Evolutionary conservation across 2,888 invertebrate species (phyloP).

Genomic region (Tholera decimalis): DNA sequence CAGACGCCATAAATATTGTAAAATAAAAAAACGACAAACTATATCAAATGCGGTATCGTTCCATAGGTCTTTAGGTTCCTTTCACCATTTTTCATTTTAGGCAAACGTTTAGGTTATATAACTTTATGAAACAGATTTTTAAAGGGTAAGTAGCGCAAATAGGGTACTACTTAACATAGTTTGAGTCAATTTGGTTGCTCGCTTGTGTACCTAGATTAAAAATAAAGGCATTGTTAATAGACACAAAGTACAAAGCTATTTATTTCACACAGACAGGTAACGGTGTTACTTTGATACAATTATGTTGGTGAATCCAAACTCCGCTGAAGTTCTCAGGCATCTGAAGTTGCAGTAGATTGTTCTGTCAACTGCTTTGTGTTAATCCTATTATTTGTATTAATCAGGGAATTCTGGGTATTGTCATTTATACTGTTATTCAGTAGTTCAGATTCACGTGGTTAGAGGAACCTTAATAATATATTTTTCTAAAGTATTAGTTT

Average conservation of each 20-base stretch:
- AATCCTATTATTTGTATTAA: conserved; percentile 41
- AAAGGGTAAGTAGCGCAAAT: too few species aligned
- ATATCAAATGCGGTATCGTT: too few species aligned
- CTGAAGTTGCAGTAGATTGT: conserved; percentile 43
- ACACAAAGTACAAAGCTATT: conserved; percentile 31
- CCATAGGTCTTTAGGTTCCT: too few species aligned
- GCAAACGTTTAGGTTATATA: too few species aligned
- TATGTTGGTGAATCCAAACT: conserved; percentile 59
- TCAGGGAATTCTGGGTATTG: conserved; percentile 15
- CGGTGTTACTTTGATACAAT: conserved; percentile 56
- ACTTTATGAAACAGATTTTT: too few species aligned
- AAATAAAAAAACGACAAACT: too few species aligned
- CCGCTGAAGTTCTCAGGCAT: conserved; percentile 38
- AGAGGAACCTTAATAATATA: background rate
- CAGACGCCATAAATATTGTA: too few species aligned
- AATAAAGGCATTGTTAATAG: background rate
- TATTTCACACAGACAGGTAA: conserved; percentile 49
- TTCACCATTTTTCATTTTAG: too few species aligned
- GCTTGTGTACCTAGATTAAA: too few species aligned
- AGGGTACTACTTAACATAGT: too few species aligned
- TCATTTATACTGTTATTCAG: conserved; percentile 14
- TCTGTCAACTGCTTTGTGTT: conserved; percentile 43
- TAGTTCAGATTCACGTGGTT: background rate
- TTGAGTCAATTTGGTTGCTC: too few species aligned
- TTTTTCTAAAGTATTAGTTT: too few species aligned